Conservation (phyloP, 1,140 invertebrate genomes). For the Pinna nobilis region DNA sequence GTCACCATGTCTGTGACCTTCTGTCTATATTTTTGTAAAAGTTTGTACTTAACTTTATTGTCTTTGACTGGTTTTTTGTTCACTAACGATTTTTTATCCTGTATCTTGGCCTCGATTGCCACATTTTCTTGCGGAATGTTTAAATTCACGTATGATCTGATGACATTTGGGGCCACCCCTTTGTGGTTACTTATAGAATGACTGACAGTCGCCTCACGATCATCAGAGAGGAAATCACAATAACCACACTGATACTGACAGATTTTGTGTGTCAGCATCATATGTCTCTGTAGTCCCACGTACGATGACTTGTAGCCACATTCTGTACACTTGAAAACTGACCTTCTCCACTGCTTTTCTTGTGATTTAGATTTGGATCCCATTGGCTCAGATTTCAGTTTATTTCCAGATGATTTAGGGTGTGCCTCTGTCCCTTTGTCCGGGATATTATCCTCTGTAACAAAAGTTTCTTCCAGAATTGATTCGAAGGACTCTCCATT, state of each 20-base stretch:
- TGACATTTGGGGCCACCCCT: no score
- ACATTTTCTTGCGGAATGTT: no score
- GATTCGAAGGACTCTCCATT: no score
- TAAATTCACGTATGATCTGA: no score
- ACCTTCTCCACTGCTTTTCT: not conserved
- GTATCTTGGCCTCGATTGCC: no score
- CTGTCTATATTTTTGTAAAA: no score
- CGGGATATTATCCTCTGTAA: not conserved
- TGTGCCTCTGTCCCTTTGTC: not conserved
- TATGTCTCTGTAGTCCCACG: conserved; percentile 13
- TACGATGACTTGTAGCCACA: conserved; percentile 12
- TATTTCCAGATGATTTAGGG: not conserved
- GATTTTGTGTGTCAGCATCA: conserved; percentile 16
- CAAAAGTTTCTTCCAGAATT: not conserved
- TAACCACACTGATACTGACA: conserved; percentile 15
- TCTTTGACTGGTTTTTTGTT: no score
- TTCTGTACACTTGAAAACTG: not conserved
- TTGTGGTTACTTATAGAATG: no score
- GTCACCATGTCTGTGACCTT: not conserved
- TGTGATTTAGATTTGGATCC: not conserved
- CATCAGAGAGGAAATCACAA: not conserved
- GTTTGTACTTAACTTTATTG: no score
- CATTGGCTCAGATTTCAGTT: no score
- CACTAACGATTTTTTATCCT: no score
- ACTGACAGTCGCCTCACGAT: not conserved